Percentiles rank a stretch among this genome's conserved stretches.
Conservation (phyloP, 2,888 invertebrate species). For the Norana najaformis region DNA sequence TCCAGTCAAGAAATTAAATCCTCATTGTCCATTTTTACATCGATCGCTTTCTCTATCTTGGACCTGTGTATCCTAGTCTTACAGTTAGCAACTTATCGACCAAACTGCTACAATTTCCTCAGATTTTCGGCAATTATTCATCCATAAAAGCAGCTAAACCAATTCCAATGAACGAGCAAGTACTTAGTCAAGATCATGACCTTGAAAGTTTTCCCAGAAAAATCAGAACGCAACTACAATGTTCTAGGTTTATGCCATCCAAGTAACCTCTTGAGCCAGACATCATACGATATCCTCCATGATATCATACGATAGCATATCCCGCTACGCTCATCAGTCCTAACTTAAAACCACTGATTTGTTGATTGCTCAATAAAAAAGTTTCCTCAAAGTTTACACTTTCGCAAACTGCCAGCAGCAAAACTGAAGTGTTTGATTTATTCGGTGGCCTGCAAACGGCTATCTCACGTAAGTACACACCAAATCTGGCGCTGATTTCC, state of each 20-base stretch:
- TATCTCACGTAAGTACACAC: no score
- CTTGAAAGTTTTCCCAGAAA: background rate
- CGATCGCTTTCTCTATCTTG: background rate
- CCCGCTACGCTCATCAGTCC: background rate
- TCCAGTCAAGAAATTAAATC: background rate
- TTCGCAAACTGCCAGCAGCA: background rate
- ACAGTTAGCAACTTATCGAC: background rate
- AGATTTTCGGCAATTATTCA: background rate
- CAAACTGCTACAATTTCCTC: background rate
- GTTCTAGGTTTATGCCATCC: background rate
- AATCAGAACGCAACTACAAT: background rate
- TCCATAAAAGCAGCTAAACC: background rate
- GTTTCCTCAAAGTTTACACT: background rate
- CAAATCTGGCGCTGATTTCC: background rate
- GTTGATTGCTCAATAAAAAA: background rate
- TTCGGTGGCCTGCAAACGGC: background rate
- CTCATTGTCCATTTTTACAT: background rate
- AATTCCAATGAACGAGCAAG: background rate
- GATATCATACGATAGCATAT: no score
- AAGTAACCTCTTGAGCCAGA: background rate
- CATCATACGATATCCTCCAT: no score
- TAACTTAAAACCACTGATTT: no score
- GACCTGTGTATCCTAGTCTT: background rate
- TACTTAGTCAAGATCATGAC: background rate
- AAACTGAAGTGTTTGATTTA: background rate